Percentiles rank a stretch among this genome's conserved stretches.
These are phyloP conservation scores for Holothuria scabra DNA, from an alignment of 53 echinoderm and acorn worm genomes.

Conservation along the genomic window DNA sequence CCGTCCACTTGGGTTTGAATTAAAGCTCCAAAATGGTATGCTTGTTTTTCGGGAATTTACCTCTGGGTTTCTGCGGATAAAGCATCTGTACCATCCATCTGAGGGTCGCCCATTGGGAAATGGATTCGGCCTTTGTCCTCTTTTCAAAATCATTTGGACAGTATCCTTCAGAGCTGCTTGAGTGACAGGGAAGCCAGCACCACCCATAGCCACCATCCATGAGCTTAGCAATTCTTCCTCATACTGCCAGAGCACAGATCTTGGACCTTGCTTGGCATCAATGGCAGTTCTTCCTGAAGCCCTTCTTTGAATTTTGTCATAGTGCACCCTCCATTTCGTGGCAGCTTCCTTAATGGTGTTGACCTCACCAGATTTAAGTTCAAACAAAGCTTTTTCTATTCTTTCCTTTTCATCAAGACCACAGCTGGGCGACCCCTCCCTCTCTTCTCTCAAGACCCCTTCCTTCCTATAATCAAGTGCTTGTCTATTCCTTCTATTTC, in stretches of 20 bases:
- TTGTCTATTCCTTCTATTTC: too few species aligned
- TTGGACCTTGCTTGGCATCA: not conserved
- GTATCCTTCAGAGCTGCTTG: not conserved
- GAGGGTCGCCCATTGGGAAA: too few species aligned
- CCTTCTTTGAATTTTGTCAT: constrained; percentile 15
- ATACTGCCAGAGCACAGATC: not conserved
- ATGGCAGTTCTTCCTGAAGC: not conserved
- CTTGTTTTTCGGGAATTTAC: too few species aligned
- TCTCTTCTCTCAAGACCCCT: too few species aligned
- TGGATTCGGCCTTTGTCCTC: too few species aligned
- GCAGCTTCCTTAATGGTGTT: constrained; percentile 6
- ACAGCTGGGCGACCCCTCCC: too few species aligned
- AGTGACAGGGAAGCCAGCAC: not conserved
- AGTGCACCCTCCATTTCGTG: not conserved
- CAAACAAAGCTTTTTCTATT: not conserved
- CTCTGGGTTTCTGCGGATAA: too few species aligned
- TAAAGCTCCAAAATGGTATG: too few species aligned
- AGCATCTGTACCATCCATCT: too few species aligned
- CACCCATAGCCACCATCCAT: not conserved
- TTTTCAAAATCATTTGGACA: too few species aligned
- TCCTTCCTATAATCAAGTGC: too few species aligned
- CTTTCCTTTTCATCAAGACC: not conserved
- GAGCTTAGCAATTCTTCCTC: not conserved
- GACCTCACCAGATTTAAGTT: constrained; percentile 6
- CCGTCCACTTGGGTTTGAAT: too few species aligned